Percentiles rank a stretch among this genome's conserved stretches.
Evolutionary conservation across 2,113 vertebrate species (phyloP).

Genomic region (Acrocephalus kingi): DNA sequence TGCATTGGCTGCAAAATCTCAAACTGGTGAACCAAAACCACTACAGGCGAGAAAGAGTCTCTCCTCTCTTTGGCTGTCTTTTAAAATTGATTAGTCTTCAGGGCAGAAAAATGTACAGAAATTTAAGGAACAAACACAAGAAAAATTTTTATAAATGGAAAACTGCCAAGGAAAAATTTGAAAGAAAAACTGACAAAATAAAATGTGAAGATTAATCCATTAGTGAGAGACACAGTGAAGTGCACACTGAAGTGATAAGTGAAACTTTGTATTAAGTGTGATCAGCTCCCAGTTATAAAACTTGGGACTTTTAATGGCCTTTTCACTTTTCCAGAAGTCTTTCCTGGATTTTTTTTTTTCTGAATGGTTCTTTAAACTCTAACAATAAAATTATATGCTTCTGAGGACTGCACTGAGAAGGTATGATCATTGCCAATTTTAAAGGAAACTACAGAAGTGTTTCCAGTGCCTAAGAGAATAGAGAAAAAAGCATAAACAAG

Average conservation of each 20-base stretch:
- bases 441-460: not conserved
- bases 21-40: not conserved
- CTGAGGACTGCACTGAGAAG: not conserved
- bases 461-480: not conserved
- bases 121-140: not conserved
- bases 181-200: not conserved
- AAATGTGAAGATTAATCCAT: not conserved
- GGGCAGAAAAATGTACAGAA: not conserved
- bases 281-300: not conserved
- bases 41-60: not conserved
- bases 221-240: not conserved
- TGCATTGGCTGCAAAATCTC: not conserved
- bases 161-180: not conserved
- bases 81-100: not conserved
- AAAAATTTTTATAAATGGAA: not conserved
- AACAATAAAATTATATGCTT: not conserved
- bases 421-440: not conserved
- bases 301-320: not conserved
- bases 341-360: not conserved
- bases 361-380: not conserved
- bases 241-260: not conserved
- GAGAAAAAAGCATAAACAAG: not conserved
- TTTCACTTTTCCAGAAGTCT: not conserved
- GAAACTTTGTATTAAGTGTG: not conserved
- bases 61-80: not conserved